Percentiles rank a stretch among this genome's conserved stretches.
These are phyloP conservation scores for Drosophila chauvacae DNA, from an alignment of 1,140 invertebrate species.

Conservation along the genomic window DNA sequence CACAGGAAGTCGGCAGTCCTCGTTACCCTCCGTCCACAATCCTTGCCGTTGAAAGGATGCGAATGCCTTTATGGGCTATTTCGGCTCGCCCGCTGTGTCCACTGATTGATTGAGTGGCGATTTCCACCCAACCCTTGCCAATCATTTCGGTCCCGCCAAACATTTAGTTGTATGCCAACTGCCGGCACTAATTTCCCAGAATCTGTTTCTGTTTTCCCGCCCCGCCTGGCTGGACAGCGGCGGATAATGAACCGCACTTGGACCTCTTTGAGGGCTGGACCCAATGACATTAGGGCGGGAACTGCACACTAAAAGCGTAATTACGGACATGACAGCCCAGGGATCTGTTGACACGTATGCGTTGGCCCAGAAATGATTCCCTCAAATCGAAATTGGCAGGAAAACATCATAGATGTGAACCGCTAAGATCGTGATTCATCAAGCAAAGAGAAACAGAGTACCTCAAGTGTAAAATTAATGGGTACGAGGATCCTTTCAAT, in stretches of 20 bases:
- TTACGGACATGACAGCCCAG: constrained; percentile 5
- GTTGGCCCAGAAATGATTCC: not conserved
- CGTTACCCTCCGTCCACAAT: not conserved
- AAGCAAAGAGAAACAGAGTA: not conserved
- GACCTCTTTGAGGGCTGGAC: constrained; percentile 6
- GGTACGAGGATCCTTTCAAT: not conserved
- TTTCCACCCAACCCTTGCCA: constrained; percentile 16
- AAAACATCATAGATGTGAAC: not conserved
- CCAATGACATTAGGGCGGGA: constrained; percentile 15
- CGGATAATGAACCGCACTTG: constrained; percentile 64
- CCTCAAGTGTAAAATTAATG: not conserved
- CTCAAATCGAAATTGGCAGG: not conserved
- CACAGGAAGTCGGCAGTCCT: not conserved
- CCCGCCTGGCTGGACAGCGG: constrained; percentile 13
- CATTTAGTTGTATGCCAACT: constrained; percentile 57
- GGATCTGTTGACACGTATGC: not conserved
- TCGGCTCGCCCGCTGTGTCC: constrained; percentile 27
- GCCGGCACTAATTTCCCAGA: constrained; percentile 60
- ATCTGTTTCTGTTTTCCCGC: constrained; percentile 35
- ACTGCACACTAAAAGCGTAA: constrained; percentile 15
- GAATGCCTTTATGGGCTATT: constrained; percentile 11
- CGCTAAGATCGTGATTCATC: not conserved
- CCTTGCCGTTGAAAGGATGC: constrained; percentile 3
- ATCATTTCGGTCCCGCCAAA: constrained; percentile 18
- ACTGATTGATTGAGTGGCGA: constrained; percentile 71